A percentile compares a stretch with the other conserved stretches of the same genome.
Evolutionary conservation across 2,888 invertebrate species (phyloP).

Genomic region (Agrochola circellaris): DNA sequence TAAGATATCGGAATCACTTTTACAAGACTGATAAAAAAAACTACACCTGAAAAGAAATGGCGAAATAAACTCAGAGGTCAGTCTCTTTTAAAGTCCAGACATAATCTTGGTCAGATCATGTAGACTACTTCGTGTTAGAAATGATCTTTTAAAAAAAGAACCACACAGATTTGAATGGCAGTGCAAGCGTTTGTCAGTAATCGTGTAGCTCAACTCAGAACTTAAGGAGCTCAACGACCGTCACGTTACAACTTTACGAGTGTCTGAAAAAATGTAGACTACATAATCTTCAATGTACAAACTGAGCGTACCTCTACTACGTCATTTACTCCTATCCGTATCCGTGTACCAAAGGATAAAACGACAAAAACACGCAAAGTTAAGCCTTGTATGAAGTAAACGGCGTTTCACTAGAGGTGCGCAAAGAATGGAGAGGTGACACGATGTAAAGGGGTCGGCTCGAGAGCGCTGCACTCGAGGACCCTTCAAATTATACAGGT

Average conservation of each 20-base stretch:
- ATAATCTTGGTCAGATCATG: no score
- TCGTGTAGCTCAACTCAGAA: no score
- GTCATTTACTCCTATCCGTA: conserved; percentile 18
- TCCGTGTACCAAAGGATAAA: conserved; percentile 53
- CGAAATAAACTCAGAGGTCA: no score
- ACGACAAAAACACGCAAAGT: conserved; percentile 52
- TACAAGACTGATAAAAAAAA: no score
- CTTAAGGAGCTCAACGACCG: no score
- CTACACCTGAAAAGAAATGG: no score
- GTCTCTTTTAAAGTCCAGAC: no score
- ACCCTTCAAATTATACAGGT: conserved; percentile 86
- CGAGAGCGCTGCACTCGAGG: conserved; percentile 77
- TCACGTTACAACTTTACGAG: background rate
- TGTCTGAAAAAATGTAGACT: conserved; percentile 1
- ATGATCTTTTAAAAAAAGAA: no score
- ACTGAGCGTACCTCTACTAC: background rate
- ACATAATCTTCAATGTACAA: background rate
- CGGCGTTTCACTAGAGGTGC: conserved; percentile 66
- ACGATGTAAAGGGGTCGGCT: conserved; percentile 81
- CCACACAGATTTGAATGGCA: no score
- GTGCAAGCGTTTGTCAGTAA: no score
- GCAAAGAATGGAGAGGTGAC: conserved; percentile 76
- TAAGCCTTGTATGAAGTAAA: conserved; percentile 65
- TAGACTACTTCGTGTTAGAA: no score
- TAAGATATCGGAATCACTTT: no score